Percentiles rank a stretch among this genome's conserved stretches.
Conservation (phyloP, 2,113 vertebrate genomes). For the Lathamus discolor region DNA sequence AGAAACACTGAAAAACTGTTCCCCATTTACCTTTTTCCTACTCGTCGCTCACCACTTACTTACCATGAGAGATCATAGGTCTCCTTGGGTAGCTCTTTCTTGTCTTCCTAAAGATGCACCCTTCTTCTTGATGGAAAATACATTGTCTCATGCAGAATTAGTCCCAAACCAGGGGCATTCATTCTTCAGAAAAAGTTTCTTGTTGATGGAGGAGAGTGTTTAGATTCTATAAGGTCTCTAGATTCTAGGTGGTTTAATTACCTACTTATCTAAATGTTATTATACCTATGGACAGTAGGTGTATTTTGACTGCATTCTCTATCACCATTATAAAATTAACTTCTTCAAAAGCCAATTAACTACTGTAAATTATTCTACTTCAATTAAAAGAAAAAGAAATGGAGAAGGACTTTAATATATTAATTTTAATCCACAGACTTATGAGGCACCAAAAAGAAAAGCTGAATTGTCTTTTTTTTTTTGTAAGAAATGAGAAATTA, state of each 20-base stretch:
- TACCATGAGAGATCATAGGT: neutral
- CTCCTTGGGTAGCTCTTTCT: fast-evolving
- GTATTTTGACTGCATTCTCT: constrained; percentile 51
- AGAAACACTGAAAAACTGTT: neutral
- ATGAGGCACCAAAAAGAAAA: constrained; percentile 45
- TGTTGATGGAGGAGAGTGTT: neutral
- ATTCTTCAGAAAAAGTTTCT: neutral
- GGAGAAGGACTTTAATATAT: constrained; percentile 50
- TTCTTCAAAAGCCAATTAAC: constrained; percentile 74
- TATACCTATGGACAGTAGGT: constrained; percentile 25
- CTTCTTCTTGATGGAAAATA: neutral
- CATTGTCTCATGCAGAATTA: neutral
- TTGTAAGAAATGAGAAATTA: constrained; percentile 66
- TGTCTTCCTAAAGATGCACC: neutral
- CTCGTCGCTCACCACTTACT: too few species aligned
- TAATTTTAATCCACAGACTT: constrained; percentile 65
- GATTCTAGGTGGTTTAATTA: constrained; percentile 48
- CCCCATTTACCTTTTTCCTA: neutral
- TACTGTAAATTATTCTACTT: constrained; percentile 73
- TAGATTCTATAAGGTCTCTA: neutral
- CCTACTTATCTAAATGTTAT: constrained; percentile 56
- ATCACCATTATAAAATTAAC: constrained; percentile 74
- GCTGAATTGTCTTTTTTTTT: neutral
- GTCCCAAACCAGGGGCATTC: neutral
- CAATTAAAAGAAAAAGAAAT: constrained; percentile 73